These are phyloP conservation scores for Melieria omissa DNA, from an alignment of 2,888 invertebrate species.

Conservation along the genomic window DNA sequence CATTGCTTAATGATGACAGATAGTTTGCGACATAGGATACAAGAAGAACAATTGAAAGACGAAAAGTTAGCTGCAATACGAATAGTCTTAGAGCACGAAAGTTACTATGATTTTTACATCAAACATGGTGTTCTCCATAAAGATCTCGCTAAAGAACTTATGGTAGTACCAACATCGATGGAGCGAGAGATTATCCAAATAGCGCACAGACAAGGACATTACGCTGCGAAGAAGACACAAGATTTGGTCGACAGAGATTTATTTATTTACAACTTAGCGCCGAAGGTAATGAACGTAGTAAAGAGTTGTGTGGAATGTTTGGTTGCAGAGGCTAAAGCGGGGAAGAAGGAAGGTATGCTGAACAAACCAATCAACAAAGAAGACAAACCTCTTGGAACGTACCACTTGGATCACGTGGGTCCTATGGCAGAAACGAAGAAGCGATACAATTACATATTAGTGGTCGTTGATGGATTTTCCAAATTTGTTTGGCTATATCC, in stretches of 20 bases:
- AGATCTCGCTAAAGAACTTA: not conserved
- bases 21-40: not conserved
- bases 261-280: no score
- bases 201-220: slow-evolving; percentile 11
- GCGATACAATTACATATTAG: no score
- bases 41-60: slow-evolving; percentile 4
- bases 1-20: slow-evolving; percentile 2
- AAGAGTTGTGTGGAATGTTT: no score
- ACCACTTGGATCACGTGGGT: no score
- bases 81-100: slow-evolving; percentile 8
- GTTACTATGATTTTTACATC: slow-evolving; percentile 7
- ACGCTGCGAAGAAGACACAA: not conserved
- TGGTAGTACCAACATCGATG: slow-evolving; percentile 6
- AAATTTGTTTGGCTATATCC: no score
- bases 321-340: no score
- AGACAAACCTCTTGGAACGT: no score
- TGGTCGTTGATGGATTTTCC: no score
- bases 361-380: no score
- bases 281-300: no score
- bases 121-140: slow-evolving; percentile 13
- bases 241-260: not conserved
- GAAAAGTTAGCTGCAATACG: not conserved
- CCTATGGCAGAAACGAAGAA: no score
- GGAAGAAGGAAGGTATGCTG: no score
- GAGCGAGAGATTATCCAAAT: not conserved